Conservation (phyloP, 2,797 vertebrate genomes). For the Chiroxiphia lanceolata region DNA sequence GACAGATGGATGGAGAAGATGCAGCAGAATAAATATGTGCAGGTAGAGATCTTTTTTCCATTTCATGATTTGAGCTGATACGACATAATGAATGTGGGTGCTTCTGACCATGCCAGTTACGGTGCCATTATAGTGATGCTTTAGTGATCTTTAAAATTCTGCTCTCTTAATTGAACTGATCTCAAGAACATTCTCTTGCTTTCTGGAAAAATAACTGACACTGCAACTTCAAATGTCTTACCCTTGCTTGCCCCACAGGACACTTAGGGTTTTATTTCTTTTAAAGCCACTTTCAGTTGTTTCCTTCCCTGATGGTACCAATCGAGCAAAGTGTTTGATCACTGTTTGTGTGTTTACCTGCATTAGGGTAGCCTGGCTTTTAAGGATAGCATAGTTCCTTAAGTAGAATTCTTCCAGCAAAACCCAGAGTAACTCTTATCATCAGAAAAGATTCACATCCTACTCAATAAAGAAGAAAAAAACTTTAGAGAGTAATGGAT, state of each 20-base stretch:
- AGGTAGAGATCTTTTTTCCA: background rate
- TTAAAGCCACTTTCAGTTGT: background rate
- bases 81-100: background rate
- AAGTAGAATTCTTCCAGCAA: background rate
- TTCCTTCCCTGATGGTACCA: conserved; percentile 7
- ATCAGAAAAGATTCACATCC: background rate
- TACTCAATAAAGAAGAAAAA: background rate
- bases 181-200: background rate
- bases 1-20: background rate
- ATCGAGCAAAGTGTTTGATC: conserved; percentile 5
- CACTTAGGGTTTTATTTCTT: background rate
- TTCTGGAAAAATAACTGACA: conserved; percentile 5
- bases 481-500: background rate
- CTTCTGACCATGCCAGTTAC: background rate
- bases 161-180: background rate
- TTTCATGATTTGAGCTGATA: background rate
- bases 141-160: background rate
- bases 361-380: conserved; percentile 42
- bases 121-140: background rate
- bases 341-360: background rate
- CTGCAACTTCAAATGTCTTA: background rate
- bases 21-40: background rate
- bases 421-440: background rate
- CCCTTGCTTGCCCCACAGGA: background rate
- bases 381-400: background rate